Percentiles rank a stretch among this genome's conserved stretches.
Conservation (phyloP, 1,140 invertebrate genomes). For the Cotesia glomerata region DNA sequence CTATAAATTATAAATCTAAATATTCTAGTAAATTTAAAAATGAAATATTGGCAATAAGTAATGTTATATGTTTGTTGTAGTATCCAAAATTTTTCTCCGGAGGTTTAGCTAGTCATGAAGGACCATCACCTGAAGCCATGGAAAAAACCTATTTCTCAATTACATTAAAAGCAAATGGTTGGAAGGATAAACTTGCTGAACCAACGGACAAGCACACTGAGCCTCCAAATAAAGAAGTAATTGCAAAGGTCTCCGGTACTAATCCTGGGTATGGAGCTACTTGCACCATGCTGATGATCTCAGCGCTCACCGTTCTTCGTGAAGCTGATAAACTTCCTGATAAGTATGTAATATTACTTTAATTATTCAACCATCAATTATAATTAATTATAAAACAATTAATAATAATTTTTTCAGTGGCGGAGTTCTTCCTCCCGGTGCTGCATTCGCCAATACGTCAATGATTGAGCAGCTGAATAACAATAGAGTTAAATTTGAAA, state of each 20-base stretch:
- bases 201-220: slow-evolving; percentile 68
- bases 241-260: slow-evolving; percentile 68
- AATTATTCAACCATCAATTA: not conserved
- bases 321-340: slow-evolving; percentile 79
- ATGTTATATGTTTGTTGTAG: slow-evolving; percentile 52
- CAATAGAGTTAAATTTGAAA: slow-evolving; percentile 69
- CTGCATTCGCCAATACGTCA: slow-evolving; percentile 69
- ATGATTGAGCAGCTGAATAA: slow-evolving; percentile 69
- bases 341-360: slow-evolving; percentile 61
- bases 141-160: slow-evolving; percentile 71
- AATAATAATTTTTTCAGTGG: slow-evolving; percentile 51
- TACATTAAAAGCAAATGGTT: slow-evolving; percentile 78
- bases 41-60: slow-evolving; percentile 4
- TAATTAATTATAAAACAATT: not conserved
- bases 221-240: slow-evolving; percentile 72
- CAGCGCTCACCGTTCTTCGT: slow-evolving; percentile 77
- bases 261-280: slow-evolving; percentile 88
- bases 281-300: slow-evolving; percentile 72
- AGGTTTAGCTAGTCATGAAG: slow-evolving; percentile 72
- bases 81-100: slow-evolving; percentile 77
- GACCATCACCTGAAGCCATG: slow-evolving; percentile 70
- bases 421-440: slow-evolving; percentile 62
- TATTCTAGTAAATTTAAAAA: slow-evolving; percentile 37
- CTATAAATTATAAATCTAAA: no score
- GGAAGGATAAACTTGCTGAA: slow-evolving; percentile 71